These are phyloP conservation scores for Trilocha varians DNA, from an alignment of 2,888 invertebrate species.

Conservation along the genomic window DNA sequence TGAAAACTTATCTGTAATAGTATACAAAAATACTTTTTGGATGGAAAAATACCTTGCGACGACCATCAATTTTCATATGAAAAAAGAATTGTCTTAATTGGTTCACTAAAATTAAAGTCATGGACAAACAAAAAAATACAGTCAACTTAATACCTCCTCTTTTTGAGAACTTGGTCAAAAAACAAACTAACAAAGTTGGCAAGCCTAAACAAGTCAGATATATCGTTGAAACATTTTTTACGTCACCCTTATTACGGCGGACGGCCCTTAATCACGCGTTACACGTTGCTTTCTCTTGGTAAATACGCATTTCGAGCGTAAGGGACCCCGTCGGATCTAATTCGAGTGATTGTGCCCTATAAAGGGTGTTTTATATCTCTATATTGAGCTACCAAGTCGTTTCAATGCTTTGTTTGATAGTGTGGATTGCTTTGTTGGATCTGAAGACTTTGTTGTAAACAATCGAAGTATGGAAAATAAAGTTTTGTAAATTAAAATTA, in stretches of 20 bases:
- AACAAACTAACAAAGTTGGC: too few species aligned
- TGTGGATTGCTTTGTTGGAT: background rate
- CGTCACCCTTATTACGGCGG: conserved; percentile 1
- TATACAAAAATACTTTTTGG: background rate
- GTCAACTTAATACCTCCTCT: too few species aligned
- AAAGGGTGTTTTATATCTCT: conserved; percentile 3
- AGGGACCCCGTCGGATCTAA: background rate
- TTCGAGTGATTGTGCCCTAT: conserved; percentile 2
- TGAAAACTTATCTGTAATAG: too few species aligned
- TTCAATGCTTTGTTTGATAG: background rate
- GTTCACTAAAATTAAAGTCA: too few species aligned
- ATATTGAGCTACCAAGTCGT: background rate
- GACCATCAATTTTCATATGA: too few species aligned
- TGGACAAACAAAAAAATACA: too few species aligned
- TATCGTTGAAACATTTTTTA: background rate
- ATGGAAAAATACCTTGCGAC: too few species aligned
- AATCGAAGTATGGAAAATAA: too few species aligned
- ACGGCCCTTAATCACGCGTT: conserved; percentile 5
- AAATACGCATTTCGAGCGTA: conserved; percentile 3
- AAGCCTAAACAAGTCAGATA: too few species aligned
- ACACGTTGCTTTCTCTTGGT: conserved; percentile 1
- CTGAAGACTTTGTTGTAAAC: background rate
- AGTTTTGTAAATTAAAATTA: too few species aligned
- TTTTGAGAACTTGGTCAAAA: too few species aligned
- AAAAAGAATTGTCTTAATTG: too few species aligned